A percentile compares a stretch with the other conserved stretches of the same genome.
Evolutionary conservation across 2,113 vertebrate species (phyloP).

Genomic region (Atractosteus spatula): DNA sequence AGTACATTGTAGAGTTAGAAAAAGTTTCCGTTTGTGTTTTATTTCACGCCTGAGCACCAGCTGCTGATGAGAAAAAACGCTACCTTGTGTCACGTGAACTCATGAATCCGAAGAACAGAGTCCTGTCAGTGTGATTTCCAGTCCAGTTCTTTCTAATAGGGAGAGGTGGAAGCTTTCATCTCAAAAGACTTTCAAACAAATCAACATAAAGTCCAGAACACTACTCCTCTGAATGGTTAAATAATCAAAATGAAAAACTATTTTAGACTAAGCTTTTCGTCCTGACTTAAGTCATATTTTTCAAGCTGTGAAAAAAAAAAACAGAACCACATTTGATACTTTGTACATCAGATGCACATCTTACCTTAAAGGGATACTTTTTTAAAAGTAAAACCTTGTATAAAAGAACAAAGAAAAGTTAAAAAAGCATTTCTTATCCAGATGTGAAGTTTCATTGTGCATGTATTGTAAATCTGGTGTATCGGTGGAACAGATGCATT

Average conservation of each 20-base stretch:
- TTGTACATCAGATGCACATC: slow-evolving; percentile 87
- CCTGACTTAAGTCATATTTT: slow-evolving; percentile 67
- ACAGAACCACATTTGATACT: slow-evolving; percentile 81
- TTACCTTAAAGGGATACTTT: slow-evolving; percentile 87
- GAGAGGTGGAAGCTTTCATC: slow-evolving; percentile 60
- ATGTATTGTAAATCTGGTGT: slow-evolving; percentile 69
- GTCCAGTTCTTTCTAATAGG: slow-evolving; percentile 66
- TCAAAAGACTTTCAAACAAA: slow-evolving; percentile 58
- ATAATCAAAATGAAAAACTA: slow-evolving; percentile 8
- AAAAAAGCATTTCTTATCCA: slow-evolving; percentile 73
- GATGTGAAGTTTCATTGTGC: slow-evolving; percentile 74
- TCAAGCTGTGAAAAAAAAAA: slow-evolving; percentile 76
- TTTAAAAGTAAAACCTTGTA: slow-evolving; percentile 84
- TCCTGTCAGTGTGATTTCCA: slow-evolving; percentile 72
- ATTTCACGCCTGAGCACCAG: slow-evolving; percentile 74
- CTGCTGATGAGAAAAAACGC: slow-evolving; percentile 55
- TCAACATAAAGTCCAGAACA: background rate
- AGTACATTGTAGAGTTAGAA: slow-evolving; percentile 71
- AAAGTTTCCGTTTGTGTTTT: slow-evolving; percentile 73
- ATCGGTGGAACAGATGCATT: slow-evolving; percentile 61
- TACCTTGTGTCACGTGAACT: slow-evolving; percentile 74
- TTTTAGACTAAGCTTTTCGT: slow-evolving; percentile 20
- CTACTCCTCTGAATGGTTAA: background rate
- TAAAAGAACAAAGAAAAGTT: slow-evolving; percentile 68
- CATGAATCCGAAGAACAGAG: slow-evolving; percentile 66